Base-by-base conservation (phyloP, 2,113 vertebrate genomes). In the Pelecanoides urinatrix region DNA sequence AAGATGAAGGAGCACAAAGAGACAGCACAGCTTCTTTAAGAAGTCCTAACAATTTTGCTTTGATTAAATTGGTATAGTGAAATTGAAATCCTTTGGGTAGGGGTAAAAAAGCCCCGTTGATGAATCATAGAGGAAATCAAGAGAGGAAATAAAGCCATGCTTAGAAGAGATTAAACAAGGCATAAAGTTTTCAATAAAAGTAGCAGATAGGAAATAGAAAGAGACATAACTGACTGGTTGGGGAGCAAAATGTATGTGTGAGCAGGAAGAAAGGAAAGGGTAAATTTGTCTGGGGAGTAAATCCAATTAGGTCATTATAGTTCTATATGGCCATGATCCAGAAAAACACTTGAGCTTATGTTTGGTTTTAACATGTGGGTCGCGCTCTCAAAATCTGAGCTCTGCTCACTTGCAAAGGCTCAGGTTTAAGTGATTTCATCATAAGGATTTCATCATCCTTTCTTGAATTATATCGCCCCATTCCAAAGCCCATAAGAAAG, bases 21-120 rank as follows among this genome's bases (percentile, higher is more conserved):
- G 67, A 79, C 16, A 75, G 53, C 27, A 59, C 27, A 40, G 17
- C 16, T 62, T 67, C 70, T 88, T 95, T 94, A 95, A 94, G 81
- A 86, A 91, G 68, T 38, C n/a, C 65, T 91, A 87, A 88, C 68
- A 78, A 89, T 9, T 96, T 93, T 90, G 27, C 19, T 95, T 85
- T 94, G 77, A 93, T 90, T 88, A 78, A 84, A 50, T 71, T 91
- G 89, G 29, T 86, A 78, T 58, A 62, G 17, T 73, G 53, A 73
- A 95, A 72, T 15, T 81, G 32, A 97, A 95, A 90, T 93, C 50
- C 47, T 78, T 90, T 75, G 52, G 42, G 53, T 53, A 72, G n/a
- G 21, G 63, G 13, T 26, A 88, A 94, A 92, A 94, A 88, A 82
- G 4, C 44, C 16, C 7, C 53, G 16, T 26, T 76, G 65, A 91